A percentile compares a stretch with the other conserved stretches of the same genome.
Conservation (phyloP, 2,888 invertebrate species). For the Amphipyra tragopoginis region DNA sequence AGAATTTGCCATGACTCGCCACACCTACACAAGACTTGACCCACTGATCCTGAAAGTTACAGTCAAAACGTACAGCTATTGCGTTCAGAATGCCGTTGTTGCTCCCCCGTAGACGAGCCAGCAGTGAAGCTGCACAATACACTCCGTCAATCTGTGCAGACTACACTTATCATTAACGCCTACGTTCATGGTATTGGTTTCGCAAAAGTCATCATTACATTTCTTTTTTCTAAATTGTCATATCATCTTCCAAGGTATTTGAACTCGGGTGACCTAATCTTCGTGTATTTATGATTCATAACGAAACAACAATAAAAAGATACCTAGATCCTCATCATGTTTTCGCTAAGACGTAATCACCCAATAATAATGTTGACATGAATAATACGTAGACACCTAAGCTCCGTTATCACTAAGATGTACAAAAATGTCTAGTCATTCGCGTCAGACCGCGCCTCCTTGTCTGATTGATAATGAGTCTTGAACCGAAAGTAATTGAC, state of each 20-base stretch:
- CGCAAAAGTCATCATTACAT: slow-evolving; percentile 1
- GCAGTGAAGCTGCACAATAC: too few species aligned
- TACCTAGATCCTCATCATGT: not conserved
- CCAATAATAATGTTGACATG: not conserved
- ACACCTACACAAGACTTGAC: too few species aligned
- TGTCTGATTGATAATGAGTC: slow-evolving; percentile 10
- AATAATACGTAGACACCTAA: slow-evolving; percentile 4
- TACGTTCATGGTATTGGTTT: slow-evolving; percentile 9
- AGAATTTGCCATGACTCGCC: too few species aligned
- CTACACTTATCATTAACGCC: slow-evolving; percentile 6
- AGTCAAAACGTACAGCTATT: too few species aligned
- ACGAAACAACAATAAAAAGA: slow-evolving; percentile 2
- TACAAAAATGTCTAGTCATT: slow-evolving; percentile 20
- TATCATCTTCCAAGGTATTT: slow-evolving; percentile 23
- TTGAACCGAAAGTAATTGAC: not conserved
- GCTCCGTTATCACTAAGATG: slow-evolving; percentile 11
- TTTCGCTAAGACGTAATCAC: not conserved
- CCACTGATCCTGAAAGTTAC: too few species aligned
- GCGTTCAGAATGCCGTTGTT: too few species aligned
- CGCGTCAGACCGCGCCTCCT: not conserved
- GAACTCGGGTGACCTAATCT: slow-evolving; percentile 17
- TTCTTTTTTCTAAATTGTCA: slow-evolving; percentile 6
- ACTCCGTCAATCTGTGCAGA: slow-evolving; percentile 16
- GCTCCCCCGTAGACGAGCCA: too few species aligned
- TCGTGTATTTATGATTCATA: slow-evolving; percentile 3